phyloP scores from a whole-genome alignment of 2,113 vertebrate genomes.

The human region DNA sequence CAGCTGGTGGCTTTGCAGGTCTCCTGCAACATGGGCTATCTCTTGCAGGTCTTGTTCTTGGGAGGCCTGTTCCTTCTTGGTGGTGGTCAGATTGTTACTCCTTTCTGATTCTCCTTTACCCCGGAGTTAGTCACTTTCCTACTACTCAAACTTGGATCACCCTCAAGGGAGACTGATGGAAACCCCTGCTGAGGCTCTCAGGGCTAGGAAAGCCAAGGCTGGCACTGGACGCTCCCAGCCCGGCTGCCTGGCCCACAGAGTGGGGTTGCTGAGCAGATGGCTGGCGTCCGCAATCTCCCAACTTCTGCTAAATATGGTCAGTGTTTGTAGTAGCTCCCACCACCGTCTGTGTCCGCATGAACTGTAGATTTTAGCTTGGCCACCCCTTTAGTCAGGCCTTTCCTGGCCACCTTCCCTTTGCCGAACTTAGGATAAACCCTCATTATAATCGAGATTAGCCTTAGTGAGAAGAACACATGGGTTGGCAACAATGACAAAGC shows the following conservation, averaged over 20 bases:
- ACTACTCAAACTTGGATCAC: neutral
- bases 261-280: neutral
- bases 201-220: neutral
- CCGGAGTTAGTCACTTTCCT: neutral
- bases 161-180: neutral
- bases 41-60: neutral
- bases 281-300: neutral
- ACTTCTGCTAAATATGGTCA: constrained; percentile 67
- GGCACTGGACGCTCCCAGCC: neutral
- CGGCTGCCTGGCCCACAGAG: neutral
- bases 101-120: neutral
- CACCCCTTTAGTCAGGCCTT: neutral
- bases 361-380: constrained; percentile 40
- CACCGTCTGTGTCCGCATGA: neutral
- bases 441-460: constrained; percentile 50
- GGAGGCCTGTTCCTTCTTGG: neutral
- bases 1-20: neutral
- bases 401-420: constrained; percentile 40
- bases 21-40: accelerated
- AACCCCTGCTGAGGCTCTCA: neutral
- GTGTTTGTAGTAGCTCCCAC: constrained; percentile 49
- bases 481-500: constrained; percentile 26
- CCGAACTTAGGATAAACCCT: constrained; percentile 52
- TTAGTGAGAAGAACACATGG: constrained; percentile 50
- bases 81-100: neutral